phyloP scores from a whole-genome alignment of 2,797 vertebrate species.

The Pithecia hirsuta region DNA sequence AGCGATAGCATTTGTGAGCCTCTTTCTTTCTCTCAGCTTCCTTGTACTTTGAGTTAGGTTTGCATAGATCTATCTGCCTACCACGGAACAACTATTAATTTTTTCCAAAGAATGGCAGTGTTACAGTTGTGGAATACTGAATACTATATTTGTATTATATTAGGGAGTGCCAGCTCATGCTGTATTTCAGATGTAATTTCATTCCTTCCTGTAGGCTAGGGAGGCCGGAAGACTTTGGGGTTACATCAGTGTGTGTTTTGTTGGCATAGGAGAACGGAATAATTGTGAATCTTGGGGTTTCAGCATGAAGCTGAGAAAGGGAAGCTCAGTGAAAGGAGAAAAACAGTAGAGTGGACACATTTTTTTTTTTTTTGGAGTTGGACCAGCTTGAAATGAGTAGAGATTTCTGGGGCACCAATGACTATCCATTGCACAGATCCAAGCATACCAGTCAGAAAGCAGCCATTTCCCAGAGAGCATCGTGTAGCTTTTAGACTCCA shows the following conservation, averaged over 20 bases:
- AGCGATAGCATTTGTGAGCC: too few species aligned
- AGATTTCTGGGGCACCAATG: neutral
- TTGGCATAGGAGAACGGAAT: neutral
- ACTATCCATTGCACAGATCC: neutral
- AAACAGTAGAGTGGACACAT: neutral
- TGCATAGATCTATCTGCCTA: neutral
- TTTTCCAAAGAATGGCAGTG: neutral
- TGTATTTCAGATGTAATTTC: neutral
- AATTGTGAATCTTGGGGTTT: neutral
- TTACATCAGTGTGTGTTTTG: neutral
- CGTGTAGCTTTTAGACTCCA: neutral
- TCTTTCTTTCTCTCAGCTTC: too few species aligned
- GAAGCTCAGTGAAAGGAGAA: neutral
- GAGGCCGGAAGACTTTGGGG: neutral
- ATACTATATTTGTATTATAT: neutral
- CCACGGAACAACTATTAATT: neutral
- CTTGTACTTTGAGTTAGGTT: neutral
- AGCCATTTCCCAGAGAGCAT: neutral
- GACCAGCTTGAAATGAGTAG: neutral
- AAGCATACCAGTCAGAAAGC: neutral
- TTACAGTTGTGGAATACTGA: neutral
- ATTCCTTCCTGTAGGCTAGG: neutral
- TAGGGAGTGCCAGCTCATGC: neutral
- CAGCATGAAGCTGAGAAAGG: neutral
- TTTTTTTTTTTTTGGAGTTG: neutral